Base-by-base conservation (phyloP, 2,797 vertebrate genomes). In the Hyperoplus lanceolatus region DNA sequence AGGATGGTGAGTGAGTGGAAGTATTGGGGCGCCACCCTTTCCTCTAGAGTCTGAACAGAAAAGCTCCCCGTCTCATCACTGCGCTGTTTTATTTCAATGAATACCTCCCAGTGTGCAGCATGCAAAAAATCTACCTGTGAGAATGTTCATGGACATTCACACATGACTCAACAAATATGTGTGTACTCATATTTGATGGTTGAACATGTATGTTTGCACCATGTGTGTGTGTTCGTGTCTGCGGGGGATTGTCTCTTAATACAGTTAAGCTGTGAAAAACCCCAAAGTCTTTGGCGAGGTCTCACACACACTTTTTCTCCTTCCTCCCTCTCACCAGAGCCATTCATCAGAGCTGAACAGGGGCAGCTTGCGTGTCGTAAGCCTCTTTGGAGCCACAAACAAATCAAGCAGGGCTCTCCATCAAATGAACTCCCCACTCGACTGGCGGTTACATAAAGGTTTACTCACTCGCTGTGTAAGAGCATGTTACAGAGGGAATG, bases 361-460 rank as follows among this genome's bases (percentile, higher is more conserved):
- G 90, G 92, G 92, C 92, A 92, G 92, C 90, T 87, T 84, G 90
- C 88, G 88, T 92, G 92, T 93, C 83, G 80, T 92, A 91, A 93
- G 92, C 91, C 92, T 93, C 90, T 92, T 92, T 87, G 91, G 91
- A 92, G 93, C 93, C 93, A 92, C 93, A 94, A 94, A 94, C 94
- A 94, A 94, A 94, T 94, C 89, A 94, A 92, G 91, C 87, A 70
- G 84, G 90, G 91, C 85, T 91, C 89, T 93, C 87, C 89, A 90
- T 91, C 91, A 93, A 92, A 93, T 90, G 79, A 90, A 90, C 83
- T 89, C 85, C 89, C 87, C 83, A 83, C 87, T 90, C 79, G 65
- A 90, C 89, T 77, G 72, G 86, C 75, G 87, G 89, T 91, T 89
- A 88, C 92, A 92, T 91, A 90, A 94, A 93, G 90, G 91, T 93